phyloP scores from a whole-genome alignment of 2,888 invertebrate species.

The Ecdyonurus torrentis region DNA sequence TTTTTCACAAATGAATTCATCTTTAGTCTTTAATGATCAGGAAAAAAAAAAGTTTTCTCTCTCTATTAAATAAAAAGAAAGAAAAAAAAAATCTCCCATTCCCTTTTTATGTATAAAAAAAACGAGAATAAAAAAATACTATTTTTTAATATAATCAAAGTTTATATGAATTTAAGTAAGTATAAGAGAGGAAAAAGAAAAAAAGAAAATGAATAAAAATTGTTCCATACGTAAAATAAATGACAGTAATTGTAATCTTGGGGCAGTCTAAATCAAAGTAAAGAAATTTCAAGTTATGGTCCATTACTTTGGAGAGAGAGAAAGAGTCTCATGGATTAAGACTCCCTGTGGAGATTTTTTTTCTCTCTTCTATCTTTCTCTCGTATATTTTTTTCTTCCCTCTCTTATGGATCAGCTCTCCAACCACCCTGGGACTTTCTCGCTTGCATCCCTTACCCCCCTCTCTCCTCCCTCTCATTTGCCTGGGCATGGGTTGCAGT shows the following conservation, averaged over 20 bases:
- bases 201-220: background rate
- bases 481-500: background rate
- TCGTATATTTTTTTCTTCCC: background rate
- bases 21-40: background rate
- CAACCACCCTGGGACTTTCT: background rate
- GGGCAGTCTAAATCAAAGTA: background rate
- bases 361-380: background rate
- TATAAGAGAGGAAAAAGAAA: too few relatives aligned
- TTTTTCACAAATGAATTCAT: background rate
- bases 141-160: background rate
- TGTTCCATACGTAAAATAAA: background rate
- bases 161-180: background rate
- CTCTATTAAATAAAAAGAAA: background rate
- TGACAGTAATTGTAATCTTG: background rate
- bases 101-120: background rate
- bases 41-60: background rate
- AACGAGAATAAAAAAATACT: background rate
- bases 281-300: background rate
- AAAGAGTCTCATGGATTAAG: background rate
- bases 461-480: background rate
- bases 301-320: too few relatives aligned
- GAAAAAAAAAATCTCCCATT: background rate
- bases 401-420: background rate
- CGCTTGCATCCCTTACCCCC: background rate
- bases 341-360: background rate